phyloP scores from a whole-genome alignment of 2,888 invertebrate genomes.

The Cantharis nigra region DNA sequence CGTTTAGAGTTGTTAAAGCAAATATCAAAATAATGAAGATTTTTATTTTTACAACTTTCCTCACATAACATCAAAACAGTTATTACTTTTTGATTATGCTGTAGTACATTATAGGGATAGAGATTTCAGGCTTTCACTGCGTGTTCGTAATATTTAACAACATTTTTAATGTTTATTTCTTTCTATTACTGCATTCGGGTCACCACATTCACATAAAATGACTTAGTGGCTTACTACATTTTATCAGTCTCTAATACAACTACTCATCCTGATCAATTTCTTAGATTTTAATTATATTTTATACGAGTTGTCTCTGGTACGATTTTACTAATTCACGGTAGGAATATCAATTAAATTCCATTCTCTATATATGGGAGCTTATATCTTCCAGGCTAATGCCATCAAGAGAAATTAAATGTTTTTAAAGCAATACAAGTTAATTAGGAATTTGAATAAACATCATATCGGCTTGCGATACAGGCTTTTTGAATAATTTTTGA shows the following conservation, averaged over 20 bases:
- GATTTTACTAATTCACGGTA: neutral
- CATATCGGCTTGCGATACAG: no score
- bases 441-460: neutral
- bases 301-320: no score
- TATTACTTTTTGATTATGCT: neutral
- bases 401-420: neutral
- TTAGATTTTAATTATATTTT: no score
- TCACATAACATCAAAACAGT: neutral
- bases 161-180: neutral
- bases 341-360: neutral
- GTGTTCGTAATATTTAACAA: neutral
- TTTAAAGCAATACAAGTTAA: neutral
- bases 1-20: neutral
- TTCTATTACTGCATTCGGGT: neutral
- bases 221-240: neutral
- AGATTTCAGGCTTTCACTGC: neutral
- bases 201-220: neutral
- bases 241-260: neutral
- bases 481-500: no score
- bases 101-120: neutral
- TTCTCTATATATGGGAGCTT: neutral
- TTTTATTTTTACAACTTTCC: neutral
- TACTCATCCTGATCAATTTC: no score
- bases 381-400: neutral
- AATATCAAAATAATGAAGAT: neutral